Conservation (phyloP, 2,797 vertebrate genomes). For the Holocentrus rufus region DNA sequence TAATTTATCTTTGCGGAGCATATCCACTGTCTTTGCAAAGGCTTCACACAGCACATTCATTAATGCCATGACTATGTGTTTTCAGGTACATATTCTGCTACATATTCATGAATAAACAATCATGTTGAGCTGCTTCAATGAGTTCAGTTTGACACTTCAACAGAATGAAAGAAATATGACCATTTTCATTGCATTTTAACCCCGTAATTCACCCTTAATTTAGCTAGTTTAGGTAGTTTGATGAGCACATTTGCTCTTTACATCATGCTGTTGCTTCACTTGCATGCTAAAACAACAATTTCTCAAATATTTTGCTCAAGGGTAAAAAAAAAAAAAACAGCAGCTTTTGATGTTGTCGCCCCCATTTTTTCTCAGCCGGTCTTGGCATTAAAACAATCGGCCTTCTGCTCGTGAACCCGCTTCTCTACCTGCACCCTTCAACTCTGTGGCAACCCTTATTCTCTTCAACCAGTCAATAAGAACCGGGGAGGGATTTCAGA, state of each 20-base stretch:
- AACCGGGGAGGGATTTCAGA: slow-evolving; percentile 39
- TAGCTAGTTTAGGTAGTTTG: too few species aligned
- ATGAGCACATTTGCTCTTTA: slow-evolving; percentile 17
- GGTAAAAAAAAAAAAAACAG: slow-evolving; percentile 22
- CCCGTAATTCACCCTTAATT: too few species aligned
- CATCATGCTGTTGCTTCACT: neutral
- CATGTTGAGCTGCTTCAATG: slow-evolving; percentile 7
- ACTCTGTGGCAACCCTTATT: slow-evolving; percentile 24
- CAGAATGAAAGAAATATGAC: slow-evolving; percentile 23
- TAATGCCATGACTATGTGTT: slow-evolving; percentile 5
- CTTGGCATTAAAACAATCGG: neutral
- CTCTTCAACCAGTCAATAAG: slow-evolving; percentile 55
- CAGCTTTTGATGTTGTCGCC: slow-evolving; percentile 23
- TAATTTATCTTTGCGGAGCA: neutral
- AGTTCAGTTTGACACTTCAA: neutral
- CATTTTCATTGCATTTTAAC: neutral
- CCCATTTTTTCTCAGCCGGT: slow-evolving; percentile 22
- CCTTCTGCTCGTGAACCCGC: slow-evolving; percentile 31
- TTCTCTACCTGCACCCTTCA: slow-evolving; percentile 22
- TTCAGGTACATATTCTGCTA: slow-evolving; percentile 21
- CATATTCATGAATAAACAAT: slow-evolving; percentile 23
- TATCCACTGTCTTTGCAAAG: neutral
- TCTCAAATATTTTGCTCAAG: slow-evolving; percentile 10
- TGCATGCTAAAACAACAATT: slow-evolving; percentile 17
- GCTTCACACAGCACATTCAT: slow-evolving; percentile 17